These are phyloP conservation scores for Orchesella flavescens DNA, from an alignment of 2,888 invertebrate genomes.

Conservation along the genomic window DNA sequence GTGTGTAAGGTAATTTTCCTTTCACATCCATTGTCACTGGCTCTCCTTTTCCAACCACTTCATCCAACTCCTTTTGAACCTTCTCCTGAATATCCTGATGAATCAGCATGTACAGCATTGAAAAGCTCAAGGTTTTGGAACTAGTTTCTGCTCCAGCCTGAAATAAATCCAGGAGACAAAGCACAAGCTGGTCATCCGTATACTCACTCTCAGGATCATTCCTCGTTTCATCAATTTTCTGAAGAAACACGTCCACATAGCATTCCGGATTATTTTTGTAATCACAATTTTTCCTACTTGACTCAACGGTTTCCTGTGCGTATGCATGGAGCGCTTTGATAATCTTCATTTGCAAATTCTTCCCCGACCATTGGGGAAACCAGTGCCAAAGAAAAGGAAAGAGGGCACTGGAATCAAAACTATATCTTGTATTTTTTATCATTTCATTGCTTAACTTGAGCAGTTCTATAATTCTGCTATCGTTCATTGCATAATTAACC, in stretches of 20 bases:
- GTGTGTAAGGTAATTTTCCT: too few relatives aligned
- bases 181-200: conserved; percentile 20
- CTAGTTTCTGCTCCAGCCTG: conserved; percentile 13
- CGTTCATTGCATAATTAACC: background rate
- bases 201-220: background rate
- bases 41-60: too few relatives aligned
- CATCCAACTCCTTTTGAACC: too few relatives aligned
- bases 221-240: too few relatives aligned
- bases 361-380: too few relatives aligned
- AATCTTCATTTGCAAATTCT: too few relatives aligned
- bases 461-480: background rate
- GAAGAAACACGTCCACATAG: conserved; percentile 30
- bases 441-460: conserved; percentile 1
- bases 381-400: too few relatives aligned
- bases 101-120: conserved; percentile 72
- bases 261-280: conserved; percentile 6
- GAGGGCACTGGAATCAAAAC: too few relatives aligned
- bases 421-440: too few relatives aligned
- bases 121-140: conserved; percentile 67
- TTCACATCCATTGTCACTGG: too few relatives aligned
- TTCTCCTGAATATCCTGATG: conserved; percentile 71
- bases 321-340: too few relatives aligned
- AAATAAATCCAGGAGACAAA: too few relatives aligned
- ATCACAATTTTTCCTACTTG: background rate
- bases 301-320: background rate